These are phyloP conservation scores for Squalus acanthias DNA, from an alignment of 2,797 vertebrate species.

Conservation along the genomic window DNA sequence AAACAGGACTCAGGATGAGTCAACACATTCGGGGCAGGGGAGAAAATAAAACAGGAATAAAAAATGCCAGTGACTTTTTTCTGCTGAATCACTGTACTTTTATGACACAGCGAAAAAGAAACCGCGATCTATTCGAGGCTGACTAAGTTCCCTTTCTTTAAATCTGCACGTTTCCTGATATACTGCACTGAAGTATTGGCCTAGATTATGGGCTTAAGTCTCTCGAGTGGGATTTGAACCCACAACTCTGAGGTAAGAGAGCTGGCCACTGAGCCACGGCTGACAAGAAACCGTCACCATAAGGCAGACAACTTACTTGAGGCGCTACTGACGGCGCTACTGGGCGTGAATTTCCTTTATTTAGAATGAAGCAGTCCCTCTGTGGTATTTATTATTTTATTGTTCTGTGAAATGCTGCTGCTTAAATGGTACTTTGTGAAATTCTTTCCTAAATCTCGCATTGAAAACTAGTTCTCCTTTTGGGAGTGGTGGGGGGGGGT, in stretches of 20 bases:
- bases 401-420: background rate
- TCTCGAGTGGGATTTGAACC: no score
- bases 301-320: no score
- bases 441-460: background rate
- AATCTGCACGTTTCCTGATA: background rate
- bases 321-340: no score
- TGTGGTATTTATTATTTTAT: background rate
- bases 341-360: no score
- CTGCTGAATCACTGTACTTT: background rate
- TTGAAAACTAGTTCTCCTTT: background rate
- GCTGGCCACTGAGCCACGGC: no score
- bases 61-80: background rate
- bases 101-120: background rate
- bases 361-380: no score
- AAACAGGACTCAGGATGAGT: background rate
- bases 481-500: no score
- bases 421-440: background rate
- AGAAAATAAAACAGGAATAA: background rate
- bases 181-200: no score
- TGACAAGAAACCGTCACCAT: no score
- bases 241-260: no score
- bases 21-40: background rate
- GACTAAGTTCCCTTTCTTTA: background rate
- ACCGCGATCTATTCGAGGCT: background rate
- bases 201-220: no score